These are phyloP conservation scores for Papilio xuthus DNA, from an alignment of 1,140 invertebrate genomes.

Conservation along the genomic window DNA sequence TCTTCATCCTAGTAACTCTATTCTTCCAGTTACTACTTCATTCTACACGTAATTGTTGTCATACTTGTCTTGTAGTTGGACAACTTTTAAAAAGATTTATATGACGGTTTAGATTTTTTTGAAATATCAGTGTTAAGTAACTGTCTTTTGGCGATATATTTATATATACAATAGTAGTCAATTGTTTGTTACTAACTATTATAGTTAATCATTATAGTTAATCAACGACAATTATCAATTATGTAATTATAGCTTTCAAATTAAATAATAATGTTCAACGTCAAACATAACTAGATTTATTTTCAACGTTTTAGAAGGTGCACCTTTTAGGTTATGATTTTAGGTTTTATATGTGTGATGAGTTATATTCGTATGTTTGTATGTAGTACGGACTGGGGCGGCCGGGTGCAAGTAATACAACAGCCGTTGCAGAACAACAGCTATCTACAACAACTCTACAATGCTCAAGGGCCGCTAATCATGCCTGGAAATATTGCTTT, in stretches of 20 bases:
- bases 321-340: background rate
- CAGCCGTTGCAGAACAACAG: constrained; percentile 89
- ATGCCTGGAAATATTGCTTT: constrained; percentile 91
- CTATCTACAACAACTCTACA: constrained; percentile 91
- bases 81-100: too few relatives aligned
- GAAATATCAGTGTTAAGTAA: too few relatives aligned
- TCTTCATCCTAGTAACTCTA: background rate
- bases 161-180: too few relatives aligned
- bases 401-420: constrained; percentile 89
- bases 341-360: background rate
- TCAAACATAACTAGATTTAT: background rate
- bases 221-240: background rate
- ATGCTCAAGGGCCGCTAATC: constrained; percentile 87
- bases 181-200: background rate
- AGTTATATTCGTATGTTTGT: background rate
- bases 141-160: too few relatives aligned
- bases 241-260: background rate
- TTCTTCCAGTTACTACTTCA: too few relatives aligned
- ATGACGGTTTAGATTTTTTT: too few relatives aligned
- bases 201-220: background rate
- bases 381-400: constrained; percentile 82
- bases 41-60: too few relatives aligned
- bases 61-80: too few relatives aligned
- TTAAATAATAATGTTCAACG: background rate
- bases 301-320: too few relatives aligned